Base-by-base conservation (phyloP, 2,113 vertebrate genomes). In the Urocitellus parryii region DNA sequence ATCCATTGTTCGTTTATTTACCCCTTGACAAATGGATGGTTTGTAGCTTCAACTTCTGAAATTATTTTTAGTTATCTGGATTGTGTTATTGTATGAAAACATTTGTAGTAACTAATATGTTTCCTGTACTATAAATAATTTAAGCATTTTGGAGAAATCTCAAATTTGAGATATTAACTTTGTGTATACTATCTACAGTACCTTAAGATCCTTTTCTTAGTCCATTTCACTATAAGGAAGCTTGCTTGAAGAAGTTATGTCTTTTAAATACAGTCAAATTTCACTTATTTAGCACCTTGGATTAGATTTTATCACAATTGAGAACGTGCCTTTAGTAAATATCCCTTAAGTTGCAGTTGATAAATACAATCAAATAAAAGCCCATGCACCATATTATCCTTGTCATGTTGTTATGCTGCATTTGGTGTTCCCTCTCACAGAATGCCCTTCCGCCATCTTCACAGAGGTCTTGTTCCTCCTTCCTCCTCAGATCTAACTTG, bases 11-110 rank as follows among this genome's bases (percentile, higher is more conserved):
- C 25, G 48, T 51, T 51, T 51, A 11, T 45, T 63, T 29, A 86
- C 56, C 17, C 7, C 24, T 2, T 45, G 48, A 45, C 29, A 84
- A 34, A 24, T 39, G 48, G 12, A 29, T 68, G 68, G 65, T 53
- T 95, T 87, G n/a, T 24, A 79, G 7, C 63, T 88, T 91, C 88
- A 81, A 81, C 61, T 92, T 76, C 2, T 91, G 85, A 90, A 53
- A 5, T 83, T 32, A 77, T 37, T 94, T 73, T 65, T 65, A 89
- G 39, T 48, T 22, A 70, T 51, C 53, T 90, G 58, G 37, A 92
- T 90, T 92, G 86, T 14, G 53, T 53, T 56, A 68, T 76, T 42
- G 51, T 37, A 20, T 87, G 37, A 81, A 48, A 92, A 76, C 78
- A 89, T 29, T 39, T 67, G 22, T 6, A 88, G 67, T 5, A 39